These are phyloP conservation scores for Chionodraco myersi DNA, from an alignment of 2,113 vertebrate genomes.

Conservation along the genomic window DNA sequence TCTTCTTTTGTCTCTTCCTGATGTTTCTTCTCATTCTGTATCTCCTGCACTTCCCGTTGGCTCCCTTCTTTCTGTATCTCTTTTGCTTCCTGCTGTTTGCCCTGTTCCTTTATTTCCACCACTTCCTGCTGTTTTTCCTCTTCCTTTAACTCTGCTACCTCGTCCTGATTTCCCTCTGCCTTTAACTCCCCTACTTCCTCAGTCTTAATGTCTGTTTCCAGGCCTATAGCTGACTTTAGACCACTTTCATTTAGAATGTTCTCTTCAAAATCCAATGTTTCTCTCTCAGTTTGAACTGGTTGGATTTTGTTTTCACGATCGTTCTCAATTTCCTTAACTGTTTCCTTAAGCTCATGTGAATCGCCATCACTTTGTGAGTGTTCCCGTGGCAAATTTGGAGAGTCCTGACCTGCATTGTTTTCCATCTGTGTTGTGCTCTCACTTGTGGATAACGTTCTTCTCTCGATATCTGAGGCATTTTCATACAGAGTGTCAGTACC, in stretches of 20 bases:
- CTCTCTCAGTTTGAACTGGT: slow-evolving; percentile 8
- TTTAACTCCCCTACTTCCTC: background rate
- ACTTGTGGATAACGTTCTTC: background rate
- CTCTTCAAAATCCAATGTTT: background rate
- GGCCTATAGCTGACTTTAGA: background rate
- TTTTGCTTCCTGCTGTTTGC: background rate
- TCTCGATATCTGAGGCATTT: slow-evolving; percentile 14
- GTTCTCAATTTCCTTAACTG: background rate
- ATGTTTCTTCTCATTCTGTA: background rate
- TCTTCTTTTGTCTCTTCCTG: background rate
- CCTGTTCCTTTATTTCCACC: background rate
- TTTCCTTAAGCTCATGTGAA: background rate
- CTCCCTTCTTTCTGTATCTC: background rate
- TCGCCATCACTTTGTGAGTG: background rate
- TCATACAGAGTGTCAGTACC: background rate
- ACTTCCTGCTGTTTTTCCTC: background rate
- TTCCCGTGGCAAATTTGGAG: background rate
- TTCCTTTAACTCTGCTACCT: slow-evolving; percentile 2
- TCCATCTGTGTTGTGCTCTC: slow-evolving; percentile 8
- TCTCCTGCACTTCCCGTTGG: background rate
- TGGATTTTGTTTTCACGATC: background rate
- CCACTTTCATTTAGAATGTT: slow-evolving; percentile 8
- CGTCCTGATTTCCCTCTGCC: too few relatives aligned
- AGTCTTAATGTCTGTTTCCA: slow-evolving; percentile 12
- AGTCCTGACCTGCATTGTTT: background rate